These are phyloP conservation scores for Clarias batrachus DNA, from an alignment of 2,113 vertebrate genomes.

Conservation along the genomic window DNA sequence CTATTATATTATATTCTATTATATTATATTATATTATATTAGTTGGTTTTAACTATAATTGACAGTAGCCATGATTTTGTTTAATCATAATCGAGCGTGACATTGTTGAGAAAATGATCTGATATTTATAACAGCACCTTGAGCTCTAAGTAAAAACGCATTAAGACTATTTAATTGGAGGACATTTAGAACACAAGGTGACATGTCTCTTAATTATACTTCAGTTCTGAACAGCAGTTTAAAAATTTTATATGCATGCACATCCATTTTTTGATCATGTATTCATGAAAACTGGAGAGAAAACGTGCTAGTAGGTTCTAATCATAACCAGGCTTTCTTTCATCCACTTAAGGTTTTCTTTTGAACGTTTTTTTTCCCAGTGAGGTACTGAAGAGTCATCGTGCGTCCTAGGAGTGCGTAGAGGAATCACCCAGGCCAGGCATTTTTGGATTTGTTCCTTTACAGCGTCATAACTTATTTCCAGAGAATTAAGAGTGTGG, in stretches of 20 bases:
- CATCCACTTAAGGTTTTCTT: neutral
- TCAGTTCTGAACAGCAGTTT: neutral
- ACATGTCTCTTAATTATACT: neutral
- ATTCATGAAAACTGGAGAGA: neutral
- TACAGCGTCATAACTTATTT: neutral
- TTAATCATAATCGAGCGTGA: neutral
- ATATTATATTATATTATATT: too few relatives aligned
- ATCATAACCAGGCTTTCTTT: neutral
- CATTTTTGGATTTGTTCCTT: neutral
- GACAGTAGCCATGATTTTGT: too few relatives aligned
- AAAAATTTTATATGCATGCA: neutral
- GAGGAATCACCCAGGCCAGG: neutral
- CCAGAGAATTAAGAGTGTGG: neutral
- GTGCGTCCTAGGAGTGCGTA: neutral
- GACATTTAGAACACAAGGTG: neutral
- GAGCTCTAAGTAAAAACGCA: neutral
- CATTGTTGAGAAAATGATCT: neutral
- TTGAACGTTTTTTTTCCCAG: too few relatives aligned
- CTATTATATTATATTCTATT: too few relatives aligned
- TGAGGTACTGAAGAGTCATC: neutral
- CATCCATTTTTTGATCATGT: neutral
- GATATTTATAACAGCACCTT: neutral
- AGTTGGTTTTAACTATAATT: too few relatives aligned
- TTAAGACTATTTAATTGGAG: neutral
- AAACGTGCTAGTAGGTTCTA: neutral